Base-by-base conservation (phyloP, 2,797 vertebrate genomes). In the Pteronotus mesoamericanus region DNA sequence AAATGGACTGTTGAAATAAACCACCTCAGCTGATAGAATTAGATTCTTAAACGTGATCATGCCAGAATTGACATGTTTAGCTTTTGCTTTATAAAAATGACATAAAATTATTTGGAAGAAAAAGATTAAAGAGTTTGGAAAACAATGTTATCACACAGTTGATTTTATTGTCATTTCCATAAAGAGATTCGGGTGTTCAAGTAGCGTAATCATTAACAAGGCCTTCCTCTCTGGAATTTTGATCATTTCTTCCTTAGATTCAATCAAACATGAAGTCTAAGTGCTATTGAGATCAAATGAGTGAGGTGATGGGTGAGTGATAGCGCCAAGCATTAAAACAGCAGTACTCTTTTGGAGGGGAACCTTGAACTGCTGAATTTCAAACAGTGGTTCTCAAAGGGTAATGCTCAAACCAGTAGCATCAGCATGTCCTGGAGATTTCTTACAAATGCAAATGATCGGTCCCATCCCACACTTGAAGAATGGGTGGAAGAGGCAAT, bases 81-180 rank as follows among this genome's bases (percentile, higher is more conserved):
- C 11, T 94, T 91, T 86, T 75, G 18, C 59, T 91, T 87, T 94
- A 87, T 82, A 24, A 86, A 80, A 74, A 82, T 93, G 22, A 29
- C 26, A 72, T 64, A 46, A 86, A 80, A 86, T 72, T 39, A 86
- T 75, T 91, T 15, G 57, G 68, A 87, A 34, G 9, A 44, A 72
- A 86, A 86, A 59, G 3, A 24, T 53, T 22, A 24, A 82, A 74
- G 74, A 11, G 75, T 86, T 83, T 34, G 39, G 69, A 51, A 93
- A 77, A 64, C 26, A 71, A 46, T 12, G 53, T 24, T 12, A 7
- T 39, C 26, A 2, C 21, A 74, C 22, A 66, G n/a, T 93, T 93
- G 26, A 85, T 86, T 80, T 90, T 93, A 46, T 74, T 74, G 51
- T 71, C 32, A 90, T n/a, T 91, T 82, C 4, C 59, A 42, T 69